phyloP scores from a whole-genome alignment of 2,113 vertebrate genomes.

The Coregonus clupeaformis region DNA sequence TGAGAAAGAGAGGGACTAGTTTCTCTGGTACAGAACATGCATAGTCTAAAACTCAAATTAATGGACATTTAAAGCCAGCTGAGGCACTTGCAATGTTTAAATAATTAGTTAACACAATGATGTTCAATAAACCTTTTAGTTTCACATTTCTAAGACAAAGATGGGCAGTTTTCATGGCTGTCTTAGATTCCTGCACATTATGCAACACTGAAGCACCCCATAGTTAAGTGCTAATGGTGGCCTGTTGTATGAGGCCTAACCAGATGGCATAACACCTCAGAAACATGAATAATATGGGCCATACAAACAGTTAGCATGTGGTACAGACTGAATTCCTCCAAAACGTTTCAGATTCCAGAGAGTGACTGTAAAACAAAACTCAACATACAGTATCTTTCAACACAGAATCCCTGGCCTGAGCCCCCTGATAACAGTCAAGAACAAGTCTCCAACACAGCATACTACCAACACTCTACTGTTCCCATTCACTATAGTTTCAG shows the following conservation, averaged over 20 bases:
- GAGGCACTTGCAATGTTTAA: neutral
- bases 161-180: neutral
- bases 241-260: neutral
- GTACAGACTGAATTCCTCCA: neutral
- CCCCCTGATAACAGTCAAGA: neutral
- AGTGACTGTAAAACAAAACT: too few relatives aligned
- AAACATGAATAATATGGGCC: neutral
- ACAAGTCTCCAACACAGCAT: neutral
- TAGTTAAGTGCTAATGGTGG: constrained; percentile 12
- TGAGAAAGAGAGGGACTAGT: neutral
- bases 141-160: neutral
- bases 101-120: neutral
- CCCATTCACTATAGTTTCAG: neutral
- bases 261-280: constrained; percentile 20
- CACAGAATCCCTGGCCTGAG: neutral
- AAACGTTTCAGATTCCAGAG: too few relatives aligned
- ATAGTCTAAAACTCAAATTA: neutral
- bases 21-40: neutral
- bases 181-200: neutral
- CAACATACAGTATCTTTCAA: too few relatives aligned
- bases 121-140: neutral
- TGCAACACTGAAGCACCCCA: neutral
- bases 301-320: neutral
- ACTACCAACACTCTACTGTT: neutral
- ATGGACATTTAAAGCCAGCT: too few relatives aligned